Evolutionary conservation across 2,888 invertebrate genomes (phyloP).

Genomic region (Folsomia manolachei): DNA sequence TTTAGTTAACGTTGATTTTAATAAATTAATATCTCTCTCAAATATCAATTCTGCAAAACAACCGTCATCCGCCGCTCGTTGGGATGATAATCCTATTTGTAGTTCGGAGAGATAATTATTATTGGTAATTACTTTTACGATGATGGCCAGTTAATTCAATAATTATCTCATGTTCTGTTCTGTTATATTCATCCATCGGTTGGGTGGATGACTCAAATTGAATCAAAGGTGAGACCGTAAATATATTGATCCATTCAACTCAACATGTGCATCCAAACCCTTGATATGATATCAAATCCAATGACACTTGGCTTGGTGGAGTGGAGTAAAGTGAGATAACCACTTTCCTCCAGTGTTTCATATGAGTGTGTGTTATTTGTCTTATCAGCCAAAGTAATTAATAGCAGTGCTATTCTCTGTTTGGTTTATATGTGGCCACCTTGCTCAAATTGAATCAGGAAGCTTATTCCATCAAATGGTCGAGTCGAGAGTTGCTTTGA

Average conservation of each 20-base stretch:
- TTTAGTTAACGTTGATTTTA: background rate
- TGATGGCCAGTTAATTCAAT: background rate
- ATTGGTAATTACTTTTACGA: background rate
- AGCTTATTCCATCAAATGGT: background rate
- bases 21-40: background rate
- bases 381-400: slow-evolving; percentile 9
- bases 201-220: background rate
- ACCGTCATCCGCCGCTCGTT: background rate
- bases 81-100: background rate
- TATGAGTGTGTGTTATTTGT: background rate
- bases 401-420: background rate
- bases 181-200: background rate
- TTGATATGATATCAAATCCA: background rate
- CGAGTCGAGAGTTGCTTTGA: background rate
- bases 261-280: background rate
- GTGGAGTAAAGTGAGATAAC: background rate
- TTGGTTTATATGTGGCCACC: background rate
- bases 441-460: background rate
- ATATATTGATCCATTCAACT: background rate
- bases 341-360: background rate
- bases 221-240: background rate
- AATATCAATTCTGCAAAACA: background rate
- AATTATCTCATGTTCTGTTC: background rate
- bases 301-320: background rate
- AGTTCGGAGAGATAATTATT: background rate